phyloP scores from a whole-genome alignment of 2,113 vertebrate species.

The Galbula dea region DNA sequence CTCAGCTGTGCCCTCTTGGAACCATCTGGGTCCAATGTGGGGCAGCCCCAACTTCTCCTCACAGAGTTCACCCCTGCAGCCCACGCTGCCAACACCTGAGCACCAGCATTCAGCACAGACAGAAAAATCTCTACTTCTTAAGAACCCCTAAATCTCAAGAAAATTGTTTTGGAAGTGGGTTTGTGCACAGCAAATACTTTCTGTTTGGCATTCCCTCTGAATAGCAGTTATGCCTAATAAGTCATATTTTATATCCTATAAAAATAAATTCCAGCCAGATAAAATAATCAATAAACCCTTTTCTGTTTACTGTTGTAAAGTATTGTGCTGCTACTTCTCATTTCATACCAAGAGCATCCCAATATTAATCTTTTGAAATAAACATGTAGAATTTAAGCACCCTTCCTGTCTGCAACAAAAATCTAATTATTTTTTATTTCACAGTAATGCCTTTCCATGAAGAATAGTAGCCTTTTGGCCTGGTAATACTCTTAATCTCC shows the following conservation, averaged over 20 bases:
- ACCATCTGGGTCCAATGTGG: accelerated
- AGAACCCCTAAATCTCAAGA: background rate
- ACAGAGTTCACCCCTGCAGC: background rate
- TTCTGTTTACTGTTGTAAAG: background rate
- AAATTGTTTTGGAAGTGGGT: background rate
- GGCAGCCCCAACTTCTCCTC: background rate
- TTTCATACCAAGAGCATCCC: background rate
- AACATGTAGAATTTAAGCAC: background rate
- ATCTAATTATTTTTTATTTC: constrained; percentile 18
- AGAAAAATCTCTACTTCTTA: background rate
- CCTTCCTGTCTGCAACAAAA: constrained; percentile 9
- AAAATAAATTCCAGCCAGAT: background rate
- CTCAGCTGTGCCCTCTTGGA: background rate
- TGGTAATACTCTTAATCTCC: background rate
- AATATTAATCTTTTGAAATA: constrained; percentile 22
- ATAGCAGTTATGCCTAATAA: background rate
- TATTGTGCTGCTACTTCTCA: background rate
- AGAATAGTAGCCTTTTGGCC: background rate
- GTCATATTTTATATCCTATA: background rate
- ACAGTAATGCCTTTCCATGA: background rate
- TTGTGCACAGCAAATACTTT: background rate
- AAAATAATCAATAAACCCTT: constrained; percentile 11
- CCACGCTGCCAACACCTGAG: accelerated
- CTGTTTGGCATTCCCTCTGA: background rate
- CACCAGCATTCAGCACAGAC: background rate